phyloP scores from a whole-genome alignment of 2,113 vertebrate genomes.

The Ceyx cyanopectus region DNA sequence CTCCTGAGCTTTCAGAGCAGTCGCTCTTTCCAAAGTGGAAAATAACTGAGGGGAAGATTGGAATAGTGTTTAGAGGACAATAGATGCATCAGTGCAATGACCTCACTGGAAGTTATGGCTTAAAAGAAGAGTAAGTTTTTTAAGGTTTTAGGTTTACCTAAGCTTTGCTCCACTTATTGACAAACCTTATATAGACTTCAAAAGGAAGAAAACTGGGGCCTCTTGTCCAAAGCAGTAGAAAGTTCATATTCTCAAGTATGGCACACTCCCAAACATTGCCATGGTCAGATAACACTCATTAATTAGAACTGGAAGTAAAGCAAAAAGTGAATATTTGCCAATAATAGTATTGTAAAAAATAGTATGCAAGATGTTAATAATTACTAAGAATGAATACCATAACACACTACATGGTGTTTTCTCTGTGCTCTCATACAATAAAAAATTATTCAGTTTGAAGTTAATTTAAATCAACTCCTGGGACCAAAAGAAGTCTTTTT shows the following conservation, averaged over 20 bases:
- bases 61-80: not conserved
- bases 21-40: not conserved
- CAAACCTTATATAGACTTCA: not conserved
- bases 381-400: conserved; percentile 72
- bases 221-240: conserved; percentile 6
- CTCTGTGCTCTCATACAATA: conserved; percentile 38
- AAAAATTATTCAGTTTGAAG: conserved; percentile 61
- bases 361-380: conserved; percentile 74
- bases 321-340: conserved; percentile 66
- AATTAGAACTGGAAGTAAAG: conserved; percentile 60
- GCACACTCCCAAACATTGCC: not conserved
- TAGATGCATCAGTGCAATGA: not conserved
- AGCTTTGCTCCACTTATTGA: not conserved
- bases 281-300: conserved; percentile 62
- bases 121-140: not conserved
- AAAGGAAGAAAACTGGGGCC: not conserved
- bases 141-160: not conserved
- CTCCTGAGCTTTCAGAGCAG: not conserved
- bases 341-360: conserved; percentile 24
- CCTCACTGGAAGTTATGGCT: conserved; percentile 18
- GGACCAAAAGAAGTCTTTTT: conserved; percentile 57
- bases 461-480: conserved; percentile 66
- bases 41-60: not conserved
- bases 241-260: not conserved
- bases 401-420: conserved; percentile 55